Evolutionary conservation across 2,113 vertebrate species (phyloP), one percentile per base, ranked within the genome.

Genomic region (Tylochromis polylepis): DNA sequence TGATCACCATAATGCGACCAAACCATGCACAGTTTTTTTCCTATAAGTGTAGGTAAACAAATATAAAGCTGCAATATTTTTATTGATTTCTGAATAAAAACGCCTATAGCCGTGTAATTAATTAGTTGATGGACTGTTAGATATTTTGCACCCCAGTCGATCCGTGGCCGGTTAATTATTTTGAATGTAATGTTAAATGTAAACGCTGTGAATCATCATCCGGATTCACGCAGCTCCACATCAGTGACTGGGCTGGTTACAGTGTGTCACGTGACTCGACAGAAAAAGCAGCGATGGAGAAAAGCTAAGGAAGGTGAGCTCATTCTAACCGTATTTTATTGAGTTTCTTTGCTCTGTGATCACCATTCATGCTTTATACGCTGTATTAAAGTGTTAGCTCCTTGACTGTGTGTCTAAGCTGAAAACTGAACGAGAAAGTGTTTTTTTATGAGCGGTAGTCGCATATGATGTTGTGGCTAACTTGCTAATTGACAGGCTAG

Each of bases 231-330:
- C 11, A 16, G 59, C 56, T n/a, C 22, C 51, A 70, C 65, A 53
- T 79, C 83, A 16, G 20, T 11, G 2, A 80, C 34, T 31, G 87
- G 83, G 80, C 85, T 49, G 89, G 83, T 31, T 2, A 24, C 75
- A 8, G 10, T 4, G 38, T 2, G 88, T 95, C 94, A 95, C 14
- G 93, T 96, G 94, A 95, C 91, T 2, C 31, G 77, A 67, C 90
- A 60, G 79, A 5, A 83, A 78, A 10, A 4, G 75, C 91, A 93
- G 92, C 86, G 91, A 95, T 95, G 94, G 93, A 91, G 92, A 91
- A 83, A 94, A 94, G 93, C 94, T 96, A 93, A 93, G 93, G 93
- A 95, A 95, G 95, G 95, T 95, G 89, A 93, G 94, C 24, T n/a
- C 20, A 31, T 85, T 84, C 3, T 36, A n/a, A 4, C 15, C 6